Conservation (phyloP, 2,113 vertebrate genomes). For the Sylvilagus bachmani region DNA sequence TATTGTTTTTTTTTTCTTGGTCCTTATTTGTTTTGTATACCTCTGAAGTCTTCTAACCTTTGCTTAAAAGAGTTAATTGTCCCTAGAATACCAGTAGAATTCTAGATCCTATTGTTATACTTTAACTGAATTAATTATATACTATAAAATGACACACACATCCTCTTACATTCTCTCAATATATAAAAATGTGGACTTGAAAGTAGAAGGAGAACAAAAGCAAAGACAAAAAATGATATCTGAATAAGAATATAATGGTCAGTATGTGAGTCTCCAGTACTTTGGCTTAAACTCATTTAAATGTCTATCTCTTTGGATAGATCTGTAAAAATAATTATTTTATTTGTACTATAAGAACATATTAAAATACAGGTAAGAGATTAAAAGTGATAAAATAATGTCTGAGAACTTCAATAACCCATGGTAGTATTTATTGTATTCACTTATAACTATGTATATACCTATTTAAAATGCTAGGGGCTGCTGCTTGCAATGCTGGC, state of each 20-base stretch:
- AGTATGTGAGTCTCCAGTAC: background rate
- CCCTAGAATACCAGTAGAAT: background rate
- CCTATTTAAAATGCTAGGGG: background rate
- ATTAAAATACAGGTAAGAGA: background rate
- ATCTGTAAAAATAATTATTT: background rate
- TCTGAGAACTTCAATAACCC: accelerated
- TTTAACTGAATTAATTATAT: background rate
- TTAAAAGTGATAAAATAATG: background rate
- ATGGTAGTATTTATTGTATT: background rate
- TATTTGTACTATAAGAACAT: accelerated
- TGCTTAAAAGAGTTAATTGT: background rate
- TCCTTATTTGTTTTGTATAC: accelerated
- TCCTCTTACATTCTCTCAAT: background rate
- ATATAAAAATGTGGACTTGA: background rate
- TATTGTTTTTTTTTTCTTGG: background rate
- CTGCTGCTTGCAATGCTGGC: no score
- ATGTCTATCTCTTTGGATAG: background rate
- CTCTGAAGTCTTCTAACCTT: background rate
- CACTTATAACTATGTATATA: background rate
- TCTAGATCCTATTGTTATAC: background rate
- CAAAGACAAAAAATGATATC: background rate
- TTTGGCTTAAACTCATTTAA: background rate
- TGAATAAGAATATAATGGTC: background rate
- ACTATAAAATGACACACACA: background rate
- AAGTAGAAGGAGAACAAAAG: background rate